Percentiles rank a stretch among this genome's conserved stretches.
Evolutionary conservation across 1,140 invertebrate species (phyloP).

Genomic region (Drosophila mojavensis): DNA sequence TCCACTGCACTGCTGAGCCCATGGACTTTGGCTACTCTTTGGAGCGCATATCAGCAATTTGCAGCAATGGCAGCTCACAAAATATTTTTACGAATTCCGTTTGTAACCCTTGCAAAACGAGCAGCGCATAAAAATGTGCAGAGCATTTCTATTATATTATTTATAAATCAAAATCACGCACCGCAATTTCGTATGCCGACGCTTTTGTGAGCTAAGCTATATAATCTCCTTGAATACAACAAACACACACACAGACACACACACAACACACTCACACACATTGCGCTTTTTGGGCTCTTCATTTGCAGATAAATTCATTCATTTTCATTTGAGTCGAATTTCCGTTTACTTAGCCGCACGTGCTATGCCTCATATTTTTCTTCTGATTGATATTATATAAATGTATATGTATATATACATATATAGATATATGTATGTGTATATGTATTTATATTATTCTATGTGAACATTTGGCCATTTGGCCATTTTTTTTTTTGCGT

Average conservation of each 20-base stretch:
- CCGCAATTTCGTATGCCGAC: slow-evolving; percentile 41
- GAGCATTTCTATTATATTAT: slow-evolving; percentile 46
- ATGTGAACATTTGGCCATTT: slow-evolving; percentile 15
- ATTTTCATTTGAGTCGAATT: slow-evolving; percentile 58
- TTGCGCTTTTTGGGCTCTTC: slow-evolving; percentile 6
- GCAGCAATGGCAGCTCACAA: slow-evolving; percentile 37
- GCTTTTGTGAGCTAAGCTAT: slow-evolving; percentile 40
- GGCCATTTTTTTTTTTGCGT: slow-evolving; percentile 28
- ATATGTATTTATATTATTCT: not conserved
- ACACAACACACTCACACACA: not conserved
- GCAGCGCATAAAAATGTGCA: slow-evolving; percentile 45
- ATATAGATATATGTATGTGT: not conserved
- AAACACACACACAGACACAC: not conserved
- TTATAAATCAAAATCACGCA: slow-evolving; percentile 59
- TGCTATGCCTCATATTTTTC: slow-evolving; percentile 49
- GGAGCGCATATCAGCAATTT: slow-evolving; percentile 43
- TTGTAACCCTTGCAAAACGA: slow-evolving; percentile 50
- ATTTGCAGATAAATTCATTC: slow-evolving; percentile 55
- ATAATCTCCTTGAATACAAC: slow-evolving; percentile 42
- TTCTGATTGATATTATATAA: slow-evolving; percentile 56
- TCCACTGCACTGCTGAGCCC: not conserved
- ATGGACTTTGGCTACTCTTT: slow-evolving; percentile 21
- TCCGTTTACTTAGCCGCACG: slow-evolving; percentile 56
- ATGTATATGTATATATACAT: not conserved
- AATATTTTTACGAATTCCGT: slow-evolving; percentile 53